These are phyloP conservation scores for Ditula angustiorana DNA, from an alignment of 2,888 invertebrate genomes.

Conservation along the genomic window DNA sequence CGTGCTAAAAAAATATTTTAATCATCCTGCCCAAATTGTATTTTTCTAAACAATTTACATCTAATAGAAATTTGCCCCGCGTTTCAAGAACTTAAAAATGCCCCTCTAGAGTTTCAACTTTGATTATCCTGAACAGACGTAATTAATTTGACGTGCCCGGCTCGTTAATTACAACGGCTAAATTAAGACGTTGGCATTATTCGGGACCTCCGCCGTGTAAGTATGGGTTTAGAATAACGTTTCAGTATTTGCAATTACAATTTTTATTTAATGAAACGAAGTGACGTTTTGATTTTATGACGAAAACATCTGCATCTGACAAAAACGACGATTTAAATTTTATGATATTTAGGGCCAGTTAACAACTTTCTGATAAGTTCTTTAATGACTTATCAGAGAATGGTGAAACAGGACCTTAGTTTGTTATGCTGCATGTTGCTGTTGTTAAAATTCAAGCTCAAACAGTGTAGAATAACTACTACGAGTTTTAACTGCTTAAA, in stretches of 20 bases:
- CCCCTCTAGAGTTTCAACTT: slow-evolving; percentile 52
- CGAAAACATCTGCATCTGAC: too few species aligned
- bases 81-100: slow-evolving; percentile 42
- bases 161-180: slow-evolving; percentile 56
- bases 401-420: too few species aligned
- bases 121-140: slow-evolving; percentile 61
- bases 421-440: too few species aligned
- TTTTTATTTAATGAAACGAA: background rate
- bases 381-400: too few species aligned
- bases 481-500: too few species aligned
- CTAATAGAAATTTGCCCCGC: background rate
- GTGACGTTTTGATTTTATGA: background rate
- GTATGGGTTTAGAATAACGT: slow-evolving; percentile 40
- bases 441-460: too few species aligned
- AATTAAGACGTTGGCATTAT: slow-evolving; percentile 47
- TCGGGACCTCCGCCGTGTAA: slow-evolving; percentile 39
- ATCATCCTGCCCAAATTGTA: background rate
- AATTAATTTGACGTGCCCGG: slow-evolving; percentile 59
- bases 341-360: too few species aligned
- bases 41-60: background rate
- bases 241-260: slow-evolving; percentile 26
- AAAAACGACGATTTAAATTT: too few species aligned
- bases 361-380: too few species aligned
- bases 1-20: too few species aligned
- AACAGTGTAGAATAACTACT: too few species aligned